A percentile compares a stretch with the other conserved stretches of the same genome.
Conservation (phyloP, 2,113 vertebrate species). For the Phainopepla nitens region DNA sequence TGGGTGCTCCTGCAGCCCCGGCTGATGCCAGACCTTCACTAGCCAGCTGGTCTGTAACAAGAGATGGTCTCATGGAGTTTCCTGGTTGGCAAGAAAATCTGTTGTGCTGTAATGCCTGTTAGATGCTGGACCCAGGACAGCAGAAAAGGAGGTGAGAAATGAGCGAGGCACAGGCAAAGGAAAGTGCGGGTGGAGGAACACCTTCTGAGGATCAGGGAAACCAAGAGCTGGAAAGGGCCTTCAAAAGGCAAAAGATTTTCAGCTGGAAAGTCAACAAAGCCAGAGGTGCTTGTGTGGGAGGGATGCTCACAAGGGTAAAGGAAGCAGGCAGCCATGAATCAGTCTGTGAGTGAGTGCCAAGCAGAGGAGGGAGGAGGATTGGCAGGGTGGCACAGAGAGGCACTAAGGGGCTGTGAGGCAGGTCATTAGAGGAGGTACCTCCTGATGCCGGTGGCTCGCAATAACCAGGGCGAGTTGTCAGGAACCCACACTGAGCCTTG, state of each 20-base stretch:
- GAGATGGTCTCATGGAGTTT: not conserved
- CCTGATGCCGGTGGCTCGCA: accelerated
- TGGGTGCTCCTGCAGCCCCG: not conserved
- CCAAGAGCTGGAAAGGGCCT: not conserved
- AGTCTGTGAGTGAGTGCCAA: accelerated
- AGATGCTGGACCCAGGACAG: not conserved
- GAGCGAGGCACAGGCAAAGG: not conserved
- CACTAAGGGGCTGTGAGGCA: not conserved
- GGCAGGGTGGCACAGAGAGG: not conserved
- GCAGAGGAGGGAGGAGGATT: not conserved
- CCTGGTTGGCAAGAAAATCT: not conserved
- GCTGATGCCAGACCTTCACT: not conserved
- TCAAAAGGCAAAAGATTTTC: not conserved
- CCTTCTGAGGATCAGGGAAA: not conserved
- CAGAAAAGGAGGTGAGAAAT: not conserved
- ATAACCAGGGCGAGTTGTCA: not conserved
- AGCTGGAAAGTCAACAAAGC: not conserved
- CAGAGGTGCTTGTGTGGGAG: not conserved
- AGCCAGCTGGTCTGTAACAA: not conserved
- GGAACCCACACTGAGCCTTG: not conserved
- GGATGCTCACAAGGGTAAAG: not conserved
- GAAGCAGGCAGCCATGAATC: not conserved
- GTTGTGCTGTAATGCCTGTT: not conserved
- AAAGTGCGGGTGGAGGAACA: not conserved
- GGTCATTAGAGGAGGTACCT: not conserved